These are phyloP conservation scores for Coilia nasus DNA, from an alignment of 2,797 vertebrate genomes.

Conservation along the genomic window DNA sequence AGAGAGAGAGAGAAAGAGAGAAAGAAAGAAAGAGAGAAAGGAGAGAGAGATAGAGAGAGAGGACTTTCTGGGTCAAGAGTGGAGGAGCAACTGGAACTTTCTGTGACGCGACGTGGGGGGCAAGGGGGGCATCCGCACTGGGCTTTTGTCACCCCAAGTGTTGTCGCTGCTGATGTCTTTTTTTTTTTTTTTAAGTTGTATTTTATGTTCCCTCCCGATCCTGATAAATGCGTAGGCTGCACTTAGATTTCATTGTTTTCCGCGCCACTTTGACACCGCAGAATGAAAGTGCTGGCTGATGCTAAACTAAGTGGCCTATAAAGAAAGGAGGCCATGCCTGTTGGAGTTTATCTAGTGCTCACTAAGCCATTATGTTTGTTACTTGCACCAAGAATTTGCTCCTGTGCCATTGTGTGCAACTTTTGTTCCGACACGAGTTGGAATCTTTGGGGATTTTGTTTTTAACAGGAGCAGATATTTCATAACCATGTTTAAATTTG, in stretches of 20 bases:
- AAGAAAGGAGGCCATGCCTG: constrained; percentile 19
- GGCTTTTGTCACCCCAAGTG: background rate
- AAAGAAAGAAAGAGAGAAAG: constrained; percentile 22
- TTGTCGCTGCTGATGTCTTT: background rate
- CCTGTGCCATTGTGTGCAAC: too few relatives aligned
- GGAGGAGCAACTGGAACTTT: background rate
- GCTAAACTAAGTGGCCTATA: constrained; percentile 24
- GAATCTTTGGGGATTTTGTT: background rate
- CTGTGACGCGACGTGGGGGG: background rate
- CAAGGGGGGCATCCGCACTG: background rate
- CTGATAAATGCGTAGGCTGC: constrained; percentile 24
- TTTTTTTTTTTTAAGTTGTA: background rate
- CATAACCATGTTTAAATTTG: background rate
- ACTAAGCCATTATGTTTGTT: too few relatives aligned
- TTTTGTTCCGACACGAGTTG: too few relatives aligned
- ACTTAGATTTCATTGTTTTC: constrained; percentile 21
- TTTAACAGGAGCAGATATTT: background rate
- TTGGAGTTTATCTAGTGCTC: background rate
- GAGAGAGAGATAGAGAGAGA: background rate
- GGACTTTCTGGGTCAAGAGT: background rate
- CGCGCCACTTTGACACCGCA: background rate
- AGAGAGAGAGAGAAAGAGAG: constrained; percentile 27
- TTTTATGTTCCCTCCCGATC: background rate
- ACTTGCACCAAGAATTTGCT: too few relatives aligned
- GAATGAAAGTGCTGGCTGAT: constrained; percentile 22